Conservation (phyloP, 2,888 invertebrate genomes). For the Tenthredo notha region DNA sequence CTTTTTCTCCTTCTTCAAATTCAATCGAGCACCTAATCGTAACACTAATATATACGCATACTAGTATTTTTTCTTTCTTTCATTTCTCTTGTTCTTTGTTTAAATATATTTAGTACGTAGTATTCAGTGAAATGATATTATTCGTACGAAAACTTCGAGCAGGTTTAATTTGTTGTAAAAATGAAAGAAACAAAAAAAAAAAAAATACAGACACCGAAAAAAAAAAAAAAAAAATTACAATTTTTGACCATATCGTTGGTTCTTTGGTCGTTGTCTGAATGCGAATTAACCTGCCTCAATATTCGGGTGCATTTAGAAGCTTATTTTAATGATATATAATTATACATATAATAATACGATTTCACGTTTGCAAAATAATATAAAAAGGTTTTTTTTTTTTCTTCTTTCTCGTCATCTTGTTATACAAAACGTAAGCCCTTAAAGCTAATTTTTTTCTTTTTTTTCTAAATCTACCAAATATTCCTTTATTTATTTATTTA, state of each 20-base stretch:
- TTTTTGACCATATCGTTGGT: constrained; percentile 19
- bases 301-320: constrained; percentile 5
- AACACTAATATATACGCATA: constrained; percentile 35
- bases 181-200: background rate
- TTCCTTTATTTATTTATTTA: background rate
- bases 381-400: background rate
- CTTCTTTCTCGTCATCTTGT: background rate
- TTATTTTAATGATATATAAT: background rate
- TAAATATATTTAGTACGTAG: background rate
- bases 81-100: background rate
- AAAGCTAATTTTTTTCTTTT: background rate
- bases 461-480: background rate
- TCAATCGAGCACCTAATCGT: constrained; percentile 30
- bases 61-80: background rate
- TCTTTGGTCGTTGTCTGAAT: constrained; percentile 30
- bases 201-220: background rate
- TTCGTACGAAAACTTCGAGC: background rate
- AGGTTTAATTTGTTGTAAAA: background rate
- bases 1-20: background rate
- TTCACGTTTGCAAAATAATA: constrained; percentile 44
- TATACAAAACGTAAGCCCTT: constrained; percentile 33
- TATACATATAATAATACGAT: constrained; percentile 21
- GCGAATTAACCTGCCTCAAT: constrained; percentile 10
- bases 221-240: background rate
- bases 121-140: background rate